phyloP scores from a whole-genome alignment of 2,113 vertebrate genomes.

The Xyliphius kryptos region DNA sequence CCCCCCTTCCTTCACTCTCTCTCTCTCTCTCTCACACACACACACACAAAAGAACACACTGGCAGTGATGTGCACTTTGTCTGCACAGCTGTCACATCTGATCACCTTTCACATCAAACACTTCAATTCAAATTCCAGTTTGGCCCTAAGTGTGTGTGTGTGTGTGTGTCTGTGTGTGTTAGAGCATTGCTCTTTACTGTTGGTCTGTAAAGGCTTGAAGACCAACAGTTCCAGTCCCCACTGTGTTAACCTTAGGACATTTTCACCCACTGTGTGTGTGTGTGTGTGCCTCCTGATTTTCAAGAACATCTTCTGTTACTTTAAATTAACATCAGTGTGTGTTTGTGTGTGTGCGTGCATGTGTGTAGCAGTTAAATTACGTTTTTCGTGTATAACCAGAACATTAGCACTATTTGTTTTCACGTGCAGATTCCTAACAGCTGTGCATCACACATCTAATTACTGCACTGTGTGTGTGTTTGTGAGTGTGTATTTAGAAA shows the following conservation, averaged over 20 bases:
- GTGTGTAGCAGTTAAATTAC: no score
- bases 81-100: constrained; percentile 25
- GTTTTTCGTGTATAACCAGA: background rate
- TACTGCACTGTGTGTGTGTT: background rate
- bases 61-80: constrained; percentile 3
- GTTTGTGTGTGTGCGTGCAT: no score
- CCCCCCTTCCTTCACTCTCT: no score
- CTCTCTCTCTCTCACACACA: no score
- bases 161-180: constrained; percentile 12
- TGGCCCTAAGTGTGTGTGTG: constrained; percentile 3
- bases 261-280: no score
- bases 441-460: constrained; percentile 35
- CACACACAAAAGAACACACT: no score
- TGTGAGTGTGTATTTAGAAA: no score
- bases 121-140: constrained; percentile 7
- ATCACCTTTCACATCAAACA: constrained; percentile 20
- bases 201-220: constrained; percentile 19
- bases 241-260: constrained; percentile 26
- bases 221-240: no score
- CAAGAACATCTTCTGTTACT: constrained; percentile 12
- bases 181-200: no score
- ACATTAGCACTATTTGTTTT: constrained; percentile 10
- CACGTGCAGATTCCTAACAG: constrained; percentile 17
- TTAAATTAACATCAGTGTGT: constrained; percentile 9
- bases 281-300: no score